phyloP scores from a whole-genome alignment of 2,888 invertebrate genomes.

The Eilema sororculum region DNA sequence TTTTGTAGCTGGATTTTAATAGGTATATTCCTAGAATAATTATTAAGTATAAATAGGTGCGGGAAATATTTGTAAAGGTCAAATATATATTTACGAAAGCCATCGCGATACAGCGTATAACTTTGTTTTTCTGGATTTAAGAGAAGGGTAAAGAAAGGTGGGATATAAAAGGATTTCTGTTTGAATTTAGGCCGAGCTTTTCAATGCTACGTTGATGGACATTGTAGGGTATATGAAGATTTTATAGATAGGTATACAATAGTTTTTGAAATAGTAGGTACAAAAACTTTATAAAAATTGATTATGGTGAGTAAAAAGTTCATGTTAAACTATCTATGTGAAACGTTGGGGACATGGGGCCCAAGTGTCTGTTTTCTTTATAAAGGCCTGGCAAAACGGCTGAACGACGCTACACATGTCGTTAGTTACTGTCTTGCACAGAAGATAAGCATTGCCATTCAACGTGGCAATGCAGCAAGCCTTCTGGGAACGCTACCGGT shows the following conservation, averaged over 20 bases:
- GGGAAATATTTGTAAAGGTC: not conserved
- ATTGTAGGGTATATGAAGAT: not conserved
- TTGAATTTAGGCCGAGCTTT: not conserved
- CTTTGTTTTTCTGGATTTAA: not conserved
- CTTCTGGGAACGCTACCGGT: too few species aligned
- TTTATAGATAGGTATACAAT: not conserved
- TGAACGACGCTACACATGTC: too few species aligned
- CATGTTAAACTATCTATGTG: too few species aligned
- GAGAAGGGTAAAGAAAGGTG: not conserved
- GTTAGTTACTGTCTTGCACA: too few species aligned
- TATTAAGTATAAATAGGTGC: not conserved
- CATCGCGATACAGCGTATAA: not conserved
- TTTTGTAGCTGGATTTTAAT: too few species aligned
- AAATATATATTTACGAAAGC: not conserved
- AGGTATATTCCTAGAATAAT: not conserved
- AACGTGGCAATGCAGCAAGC: too few species aligned
- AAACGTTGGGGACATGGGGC: too few species aligned
- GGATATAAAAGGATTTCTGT: not conserved
- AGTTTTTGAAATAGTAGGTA: not conserved
- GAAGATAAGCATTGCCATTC: too few species aligned
- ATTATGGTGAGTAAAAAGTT: not conserved
- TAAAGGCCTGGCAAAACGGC: too few species aligned
- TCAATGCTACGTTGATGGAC: not conserved
- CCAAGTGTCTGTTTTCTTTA: too few species aligned
- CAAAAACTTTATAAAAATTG: not conserved